Evolutionary conservation across 2,888 invertebrate species (phyloP).

Genomic region (Chrysina gloriosa): DNA sequence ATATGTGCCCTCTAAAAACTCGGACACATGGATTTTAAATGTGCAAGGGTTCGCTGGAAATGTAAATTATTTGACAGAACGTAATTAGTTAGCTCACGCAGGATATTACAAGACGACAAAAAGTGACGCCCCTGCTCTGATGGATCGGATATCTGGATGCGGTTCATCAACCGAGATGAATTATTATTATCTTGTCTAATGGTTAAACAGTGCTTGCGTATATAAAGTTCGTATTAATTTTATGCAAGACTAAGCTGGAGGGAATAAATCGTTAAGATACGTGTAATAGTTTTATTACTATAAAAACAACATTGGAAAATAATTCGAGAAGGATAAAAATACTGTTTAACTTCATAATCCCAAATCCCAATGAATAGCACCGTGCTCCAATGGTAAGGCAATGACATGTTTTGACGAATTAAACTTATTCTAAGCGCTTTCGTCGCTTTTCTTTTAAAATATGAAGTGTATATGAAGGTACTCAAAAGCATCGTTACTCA

Average conservation of each 20-base stretch:
- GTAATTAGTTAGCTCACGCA: constrained; percentile 14
- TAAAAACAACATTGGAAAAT: no score
- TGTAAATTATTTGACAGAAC: constrained; percentile 35
- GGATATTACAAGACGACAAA: constrained; percentile 10
- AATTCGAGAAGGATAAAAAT: no score
- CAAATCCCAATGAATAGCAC: no score
- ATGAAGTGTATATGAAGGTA: no score
- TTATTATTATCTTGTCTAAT: constrained; percentile 10
- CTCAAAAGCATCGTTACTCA: no score
- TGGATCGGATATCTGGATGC: background rate
- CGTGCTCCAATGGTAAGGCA: no score
- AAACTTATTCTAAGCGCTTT: no score
- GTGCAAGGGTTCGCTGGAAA: constrained; percentile 16
- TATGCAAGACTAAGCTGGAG: background rate
- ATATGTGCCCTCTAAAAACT: background rate
- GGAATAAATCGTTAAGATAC: background rate
- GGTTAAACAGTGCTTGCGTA: background rate
- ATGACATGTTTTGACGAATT: no score
- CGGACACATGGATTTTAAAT: constrained; percentile 15
- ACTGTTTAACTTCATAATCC: no score
- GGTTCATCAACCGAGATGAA: constrained; percentile 19
- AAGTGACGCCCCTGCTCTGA: background rate
- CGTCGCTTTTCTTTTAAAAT: no score
- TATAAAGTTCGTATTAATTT: background rate
- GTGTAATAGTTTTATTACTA: no score